phyloP scores from a whole-genome alignment of 2,888 invertebrate species.

The Agrochola litura region DNA sequence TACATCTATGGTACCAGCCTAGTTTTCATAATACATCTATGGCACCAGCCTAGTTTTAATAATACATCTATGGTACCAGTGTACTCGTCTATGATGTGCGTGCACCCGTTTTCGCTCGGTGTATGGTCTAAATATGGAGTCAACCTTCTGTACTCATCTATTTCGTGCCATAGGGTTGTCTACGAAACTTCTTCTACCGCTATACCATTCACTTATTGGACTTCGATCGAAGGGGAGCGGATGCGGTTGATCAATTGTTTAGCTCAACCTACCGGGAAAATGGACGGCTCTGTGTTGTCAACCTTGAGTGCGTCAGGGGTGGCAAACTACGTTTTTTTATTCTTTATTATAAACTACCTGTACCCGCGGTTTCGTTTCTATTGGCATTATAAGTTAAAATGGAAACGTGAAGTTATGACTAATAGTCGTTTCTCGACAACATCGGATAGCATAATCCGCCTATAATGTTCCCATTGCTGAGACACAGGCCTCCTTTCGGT shows the following conservation, averaged over 20 bases:
- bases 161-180: constrained; percentile 22
- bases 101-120: background rate
- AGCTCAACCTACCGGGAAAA: constrained; percentile 54
- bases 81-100: background rate
- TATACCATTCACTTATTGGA: constrained; percentile 57
- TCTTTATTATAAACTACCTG: background rate
- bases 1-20: too few relatives aligned
- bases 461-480: too few relatives aligned
- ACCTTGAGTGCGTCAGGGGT: constrained; percentile 57
- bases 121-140: background rate
- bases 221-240: constrained; percentile 53
- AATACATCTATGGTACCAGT: too few relatives aligned
- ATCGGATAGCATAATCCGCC: too few relatives aligned
- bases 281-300: constrained; percentile 45
- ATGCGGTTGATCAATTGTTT: constrained; percentile 67
- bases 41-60: too few relatives aligned
- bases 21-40: too few relatives aligned
- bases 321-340: constrained; percentile 4
- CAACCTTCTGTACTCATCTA: background rate
- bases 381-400: too few relatives aligned
- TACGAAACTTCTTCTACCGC: constrained; percentile 38
- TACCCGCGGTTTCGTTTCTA: too few relatives aligned
- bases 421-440: background rate
- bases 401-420: too few relatives aligned
- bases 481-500: too few relatives aligned